Conservation (phyloP, 2,888 invertebrate species). For the Cephus pulcher region DNA sequence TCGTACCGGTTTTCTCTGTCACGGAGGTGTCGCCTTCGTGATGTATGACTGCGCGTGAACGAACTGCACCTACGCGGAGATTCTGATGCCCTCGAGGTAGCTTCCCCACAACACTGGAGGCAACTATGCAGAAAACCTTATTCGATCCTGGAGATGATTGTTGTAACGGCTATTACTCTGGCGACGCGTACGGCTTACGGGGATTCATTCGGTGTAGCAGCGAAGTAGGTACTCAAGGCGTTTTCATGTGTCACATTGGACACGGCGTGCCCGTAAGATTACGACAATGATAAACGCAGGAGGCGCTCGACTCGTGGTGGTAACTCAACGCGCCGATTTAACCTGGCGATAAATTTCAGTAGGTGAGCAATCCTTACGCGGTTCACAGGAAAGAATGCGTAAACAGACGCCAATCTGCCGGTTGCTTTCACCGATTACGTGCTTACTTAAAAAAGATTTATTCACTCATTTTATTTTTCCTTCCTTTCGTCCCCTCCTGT, state of each 20-base stretch:
- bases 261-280: constrained; percentile 1
- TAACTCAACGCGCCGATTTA: background rate
- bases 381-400: background rate
- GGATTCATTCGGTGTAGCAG: background rate
- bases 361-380: background rate
- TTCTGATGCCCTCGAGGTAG: background rate
- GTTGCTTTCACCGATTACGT: background rate
- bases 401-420: background rate
- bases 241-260: constrained; percentile 3
- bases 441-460: background rate
- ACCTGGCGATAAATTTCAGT: background rate
- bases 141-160: background rate
- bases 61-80: background rate
- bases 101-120: background rate
- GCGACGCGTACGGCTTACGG: background rate
- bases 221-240: background rate
- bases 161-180: background rate
- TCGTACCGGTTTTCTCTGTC: background rate
- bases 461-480: background rate
- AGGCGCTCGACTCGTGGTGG: background rate
- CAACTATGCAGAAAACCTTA: background rate
- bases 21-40: background rate
- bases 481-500: background rate
- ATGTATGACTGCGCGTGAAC: background rate
- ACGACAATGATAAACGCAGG: constrained; percentile 4